Percentiles rank a stretch among this genome's conserved stretches.
Evolutionary conservation across 2,113 vertebrate genomes (phyloP).

Genomic region (Prinia subflava): DNA sequence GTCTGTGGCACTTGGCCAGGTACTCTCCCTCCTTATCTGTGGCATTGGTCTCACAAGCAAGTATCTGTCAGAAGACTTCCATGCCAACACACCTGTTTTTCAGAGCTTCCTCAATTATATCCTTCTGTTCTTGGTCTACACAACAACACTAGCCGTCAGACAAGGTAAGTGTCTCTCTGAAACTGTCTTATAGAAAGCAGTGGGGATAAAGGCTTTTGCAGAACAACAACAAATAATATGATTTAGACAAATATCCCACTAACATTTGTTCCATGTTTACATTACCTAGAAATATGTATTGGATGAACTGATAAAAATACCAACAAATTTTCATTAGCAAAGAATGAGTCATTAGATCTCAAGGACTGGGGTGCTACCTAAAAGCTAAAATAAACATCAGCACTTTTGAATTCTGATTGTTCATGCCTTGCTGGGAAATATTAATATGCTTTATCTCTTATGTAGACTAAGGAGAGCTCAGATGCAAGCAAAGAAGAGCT

Average conservation of each 20-base stretch:
- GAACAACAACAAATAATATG: neutral
- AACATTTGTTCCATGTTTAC: neutral
- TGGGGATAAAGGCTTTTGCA: neutral
- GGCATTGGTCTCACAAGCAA: conserved; percentile 94
- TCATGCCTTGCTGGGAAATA: neutral
- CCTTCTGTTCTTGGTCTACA: conserved; percentile 95
- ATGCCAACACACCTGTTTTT: conserved; percentile 94
- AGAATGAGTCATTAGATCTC: neutral
- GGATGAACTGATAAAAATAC: neutral
- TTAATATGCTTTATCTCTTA: neutral
- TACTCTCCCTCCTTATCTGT: conserved; percentile 91
- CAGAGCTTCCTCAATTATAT: conserved; percentile 98
- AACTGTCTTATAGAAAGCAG: neutral
- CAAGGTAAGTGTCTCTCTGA: conserved; percentile 82
- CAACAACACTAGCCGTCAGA: conserved; percentile 91
- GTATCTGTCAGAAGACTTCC: conserved; percentile 92
- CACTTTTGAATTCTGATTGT: neutral
- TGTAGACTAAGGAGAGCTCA: neutral
- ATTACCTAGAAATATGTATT: neutral
- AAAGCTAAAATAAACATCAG: neutral
- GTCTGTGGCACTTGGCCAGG: conserved; percentile 90
- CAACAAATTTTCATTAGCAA: neutral
- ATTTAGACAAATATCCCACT: neutral
- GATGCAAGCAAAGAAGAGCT: neutral
- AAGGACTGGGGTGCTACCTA: neutral